These are phyloP conservation scores for Ciconia maguari DNA, from an alignment of 2,113 vertebrate species.

Conservation along the genomic window DNA sequence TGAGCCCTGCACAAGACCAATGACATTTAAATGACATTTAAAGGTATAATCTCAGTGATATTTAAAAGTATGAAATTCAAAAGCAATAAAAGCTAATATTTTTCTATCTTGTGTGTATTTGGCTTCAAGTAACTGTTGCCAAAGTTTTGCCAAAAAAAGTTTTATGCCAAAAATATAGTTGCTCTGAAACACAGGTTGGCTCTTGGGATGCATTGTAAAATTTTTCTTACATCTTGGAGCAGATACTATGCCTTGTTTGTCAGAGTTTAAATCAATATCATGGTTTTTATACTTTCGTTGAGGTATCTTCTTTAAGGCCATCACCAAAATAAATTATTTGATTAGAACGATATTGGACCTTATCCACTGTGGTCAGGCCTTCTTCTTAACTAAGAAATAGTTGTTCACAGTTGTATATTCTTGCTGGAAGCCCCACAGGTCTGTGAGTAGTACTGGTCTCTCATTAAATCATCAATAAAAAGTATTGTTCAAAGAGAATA, in stretches of 20 bases:
- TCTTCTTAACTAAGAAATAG: not conserved
- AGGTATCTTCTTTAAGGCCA: not conserved
- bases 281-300: not conserved
- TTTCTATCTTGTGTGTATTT: not conserved
- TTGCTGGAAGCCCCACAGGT: not conserved
- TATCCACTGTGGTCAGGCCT: not conserved
- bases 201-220: not conserved
- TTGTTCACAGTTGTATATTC: not conserved
- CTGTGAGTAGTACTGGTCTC: not conserved
- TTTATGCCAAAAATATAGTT: not conserved
- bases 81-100: not conserved
- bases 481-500: not conserved
- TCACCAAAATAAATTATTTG: not conserved
- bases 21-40: conserved; percentile 14
- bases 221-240: not conserved
- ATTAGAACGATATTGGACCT: not conserved
- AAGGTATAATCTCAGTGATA: not conserved
- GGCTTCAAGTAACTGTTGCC: not conserved
- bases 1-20: not conserved
- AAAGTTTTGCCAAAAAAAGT: not conserved
- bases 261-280: not conserved
- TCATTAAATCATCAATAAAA: not conserved
- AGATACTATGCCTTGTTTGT: not conserved
- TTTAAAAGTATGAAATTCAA: not conserved
- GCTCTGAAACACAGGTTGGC: not conserved